Percentiles rank a stretch among this genome's conserved stretches.
Evolutionary conservation across 64 coral and sea anemone genomes (phyloP).

Genomic region (Montipora sp.): DNA sequence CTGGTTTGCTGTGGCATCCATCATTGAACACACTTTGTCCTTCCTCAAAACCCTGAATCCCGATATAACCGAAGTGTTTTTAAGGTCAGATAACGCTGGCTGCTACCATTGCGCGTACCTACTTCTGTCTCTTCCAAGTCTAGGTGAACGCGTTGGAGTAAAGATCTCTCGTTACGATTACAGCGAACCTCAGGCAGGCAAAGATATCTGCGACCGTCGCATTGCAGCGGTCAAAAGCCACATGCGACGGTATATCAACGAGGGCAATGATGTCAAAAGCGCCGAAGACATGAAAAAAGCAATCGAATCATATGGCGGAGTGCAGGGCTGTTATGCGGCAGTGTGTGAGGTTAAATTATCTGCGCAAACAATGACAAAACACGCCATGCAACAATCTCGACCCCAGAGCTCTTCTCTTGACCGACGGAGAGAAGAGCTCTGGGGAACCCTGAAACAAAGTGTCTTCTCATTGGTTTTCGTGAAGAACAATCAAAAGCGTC

Average conservation of each 20-base stretch:
- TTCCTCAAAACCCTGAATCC: too few relatives aligned
- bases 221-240: conserved; percentile 25
- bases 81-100: conserved; percentile 52
- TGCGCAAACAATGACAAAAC: too few relatives aligned
- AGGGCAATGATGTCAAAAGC: conserved; percentile 14
- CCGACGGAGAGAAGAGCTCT: too few relatives aligned
- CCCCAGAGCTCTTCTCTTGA: too few relatives aligned
- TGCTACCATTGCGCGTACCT: conserved; percentile 44
- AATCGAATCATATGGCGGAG: conserved; percentile 26
- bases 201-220: conserved; percentile 31
- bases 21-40: too few relatives aligned
- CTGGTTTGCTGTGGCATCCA: too few relatives aligned
- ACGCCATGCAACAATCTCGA: too few relatives aligned
- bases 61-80: too few relatives aligned
- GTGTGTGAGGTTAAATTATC: not conserved
- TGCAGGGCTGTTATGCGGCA: conserved; percentile 30
- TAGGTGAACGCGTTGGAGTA: conserved; percentile 6
- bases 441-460: too few relatives aligned
- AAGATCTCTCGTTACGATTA: conserved; percentile 27
- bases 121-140: conserved; percentile 31
- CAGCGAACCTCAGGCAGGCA: conserved; percentile 22
- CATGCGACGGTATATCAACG: conserved; percentile 1
- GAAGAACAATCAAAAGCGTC: too few relatives aligned
- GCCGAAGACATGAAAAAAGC: not conserved
- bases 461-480: too few relatives aligned